Evolutionary conservation across 1,140 invertebrate genomes (phyloP).

Genomic region (Formica selysi): DNA sequence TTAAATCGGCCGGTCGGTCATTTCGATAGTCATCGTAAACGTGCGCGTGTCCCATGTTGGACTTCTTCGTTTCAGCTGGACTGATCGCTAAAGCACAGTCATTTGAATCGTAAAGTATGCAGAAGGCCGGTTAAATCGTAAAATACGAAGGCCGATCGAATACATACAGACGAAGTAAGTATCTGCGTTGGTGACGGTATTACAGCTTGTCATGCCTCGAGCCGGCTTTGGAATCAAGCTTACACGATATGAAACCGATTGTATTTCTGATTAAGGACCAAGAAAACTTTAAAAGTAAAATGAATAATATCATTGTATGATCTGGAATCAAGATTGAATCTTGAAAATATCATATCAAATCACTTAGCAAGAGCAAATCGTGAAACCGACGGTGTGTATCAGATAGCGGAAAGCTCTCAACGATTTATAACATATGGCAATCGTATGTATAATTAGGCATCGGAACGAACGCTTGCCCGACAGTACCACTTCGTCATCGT

Average conservation of each 20-base stretch:
- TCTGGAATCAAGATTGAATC: neutral
- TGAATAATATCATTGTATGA: slow-evolving; percentile 5
- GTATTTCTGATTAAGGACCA: slow-evolving; percentile 27
- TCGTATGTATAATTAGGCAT: slow-evolving; percentile 62
- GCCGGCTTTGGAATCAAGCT: slow-evolving; percentile 42
- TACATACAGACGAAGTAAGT: slow-evolving; percentile 7
- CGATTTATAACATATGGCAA: slow-evolving; percentile 17
- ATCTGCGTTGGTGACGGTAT: slow-evolving; percentile 48
- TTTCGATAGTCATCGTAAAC: slow-evolving; percentile 63
- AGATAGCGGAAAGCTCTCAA: neutral
- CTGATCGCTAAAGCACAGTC: slow-evolving; percentile 50
- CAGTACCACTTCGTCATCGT: slow-evolving; percentile 77
- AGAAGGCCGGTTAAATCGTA: slow-evolving; percentile 55
- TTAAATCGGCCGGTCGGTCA: slow-evolving; percentile 66
- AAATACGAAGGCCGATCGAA: slow-evolving; percentile 51
- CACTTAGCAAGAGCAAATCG: neutral
- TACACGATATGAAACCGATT: slow-evolving; percentile 43
- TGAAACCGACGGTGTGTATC: neutral
- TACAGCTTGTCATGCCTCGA: slow-evolving; percentile 5
- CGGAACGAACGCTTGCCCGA: slow-evolving; percentile 46
- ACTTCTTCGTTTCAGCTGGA: slow-evolving; percentile 28
- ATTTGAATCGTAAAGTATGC: slow-evolving; percentile 58
- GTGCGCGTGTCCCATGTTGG: slow-evolving; percentile 7
- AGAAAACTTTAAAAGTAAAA: neutral
- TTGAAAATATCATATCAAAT: slow-evolving; percentile 9